A percentile compares a stretch with the other conserved stretches of the same genome.
Evolutionary conservation across 1,140 invertebrate species (phyloP).

Genomic region (Drusus annulatus): DNA sequence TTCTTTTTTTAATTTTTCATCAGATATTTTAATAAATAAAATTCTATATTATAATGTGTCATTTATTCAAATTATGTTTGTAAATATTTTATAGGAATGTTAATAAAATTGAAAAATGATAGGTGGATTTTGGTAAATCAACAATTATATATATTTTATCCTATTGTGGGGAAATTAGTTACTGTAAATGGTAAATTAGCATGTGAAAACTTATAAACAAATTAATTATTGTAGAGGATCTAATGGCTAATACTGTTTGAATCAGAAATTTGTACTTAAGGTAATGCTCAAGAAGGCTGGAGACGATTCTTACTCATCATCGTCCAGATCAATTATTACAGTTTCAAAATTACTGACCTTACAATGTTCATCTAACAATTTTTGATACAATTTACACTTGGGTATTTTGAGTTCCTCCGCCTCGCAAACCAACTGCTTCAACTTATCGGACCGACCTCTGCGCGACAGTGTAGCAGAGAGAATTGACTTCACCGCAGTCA

Average conservation of each 20-base stretch:
- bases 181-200: neutral
- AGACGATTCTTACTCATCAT: conserved; percentile 40
- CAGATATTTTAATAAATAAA: too few species aligned
- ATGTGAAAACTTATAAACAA: neutral
- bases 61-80: too few species aligned
- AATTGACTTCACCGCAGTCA: conserved; percentile 85
- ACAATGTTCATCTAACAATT: conserved; percentile 66
- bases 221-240: neutral
- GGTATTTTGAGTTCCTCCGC: conserved; percentile 70
- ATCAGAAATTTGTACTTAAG: conserved; percentile 55
- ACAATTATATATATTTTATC: too few species aligned
- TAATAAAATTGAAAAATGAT: too few species aligned
- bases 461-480: conserved; percentile 83
- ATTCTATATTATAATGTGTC: too few species aligned
- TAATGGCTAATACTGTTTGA: conserved; percentile 53
- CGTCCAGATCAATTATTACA: conserved; percentile 66
- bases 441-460: conserved; percentile 76
- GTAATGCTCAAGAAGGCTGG: conserved; percentile 7
- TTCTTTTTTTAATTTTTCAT: too few species aligned
- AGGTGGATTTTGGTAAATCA: too few species aligned
- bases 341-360: conserved; percentile 66
- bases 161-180: neutral
- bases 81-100: too few species aligned
- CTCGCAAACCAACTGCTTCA: conserved; percentile 70
- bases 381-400: conserved; percentile 67